Percentiles rank a stretch among this genome's conserved stretches.
phyloP scores from a whole-genome alignment of 2,888 invertebrate species.

The Xestoiulus laeticollis region DNA sequence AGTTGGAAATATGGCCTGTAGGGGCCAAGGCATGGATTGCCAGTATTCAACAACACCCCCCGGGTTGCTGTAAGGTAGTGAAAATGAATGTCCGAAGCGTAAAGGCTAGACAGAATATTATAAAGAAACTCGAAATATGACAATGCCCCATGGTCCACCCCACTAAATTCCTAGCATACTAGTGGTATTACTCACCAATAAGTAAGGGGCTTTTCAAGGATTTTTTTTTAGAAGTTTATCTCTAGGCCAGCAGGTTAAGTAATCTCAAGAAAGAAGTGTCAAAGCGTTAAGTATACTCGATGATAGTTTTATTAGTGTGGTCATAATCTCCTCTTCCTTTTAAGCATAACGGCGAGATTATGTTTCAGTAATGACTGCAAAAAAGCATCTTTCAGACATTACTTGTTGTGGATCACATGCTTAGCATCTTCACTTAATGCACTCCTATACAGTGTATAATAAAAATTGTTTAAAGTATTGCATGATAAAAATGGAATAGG shows the following conservation, averaged over 20 bases:
- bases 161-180: not conserved
- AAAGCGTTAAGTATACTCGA: not conserved
- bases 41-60: slow-evolving; percentile 3
- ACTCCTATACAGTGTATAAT: too few species aligned
- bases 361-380: not conserved
- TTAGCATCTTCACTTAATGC: too few species aligned
- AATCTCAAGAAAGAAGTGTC: not conserved
- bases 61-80: not conserved
- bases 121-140: not conserved
- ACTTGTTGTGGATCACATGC: too few species aligned
- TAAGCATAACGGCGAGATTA: too few species aligned
- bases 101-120: not conserved
- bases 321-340: too few species aligned
- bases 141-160: not conserved
- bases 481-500: too few species aligned
- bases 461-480: too few species aligned
- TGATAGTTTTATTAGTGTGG: not conserved
- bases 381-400: too few species aligned
- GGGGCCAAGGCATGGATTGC: not conserved
- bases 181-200: not conserved
- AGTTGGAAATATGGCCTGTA: not conserved
- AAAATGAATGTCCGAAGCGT: not conserved
- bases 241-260: not conserved
- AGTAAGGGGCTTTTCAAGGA: not conserved
- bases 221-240: not conserved